Conservation (phyloP, 2,797 vertebrate species). For the Gadopsis marmoratus region DNA sequence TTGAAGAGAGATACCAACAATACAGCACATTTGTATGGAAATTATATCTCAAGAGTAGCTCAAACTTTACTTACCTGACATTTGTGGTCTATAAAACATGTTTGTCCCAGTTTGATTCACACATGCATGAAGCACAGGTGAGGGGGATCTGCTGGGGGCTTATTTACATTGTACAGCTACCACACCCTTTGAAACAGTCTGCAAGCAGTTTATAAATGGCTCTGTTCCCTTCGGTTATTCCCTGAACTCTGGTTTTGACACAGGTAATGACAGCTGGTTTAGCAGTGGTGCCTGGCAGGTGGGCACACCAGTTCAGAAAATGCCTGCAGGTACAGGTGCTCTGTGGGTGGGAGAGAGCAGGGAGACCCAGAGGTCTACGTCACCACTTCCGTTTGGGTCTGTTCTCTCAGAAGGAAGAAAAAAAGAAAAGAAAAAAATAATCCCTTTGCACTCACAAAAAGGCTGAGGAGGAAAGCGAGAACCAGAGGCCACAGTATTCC, state of each 20-base stretch:
- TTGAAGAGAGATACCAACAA: constrained; percentile 87
- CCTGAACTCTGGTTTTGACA: constrained; percentile 91
- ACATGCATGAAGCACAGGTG: constrained; percentile 89
- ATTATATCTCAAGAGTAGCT: constrained; percentile 85
- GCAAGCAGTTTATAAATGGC: constrained; percentile 90
- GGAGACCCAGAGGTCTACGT: constrained; percentile 67
- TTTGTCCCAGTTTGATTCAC: constrained; percentile 87
- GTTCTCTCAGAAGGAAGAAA: constrained; percentile 54
- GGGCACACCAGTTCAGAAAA: constrained; percentile 84
- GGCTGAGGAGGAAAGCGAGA: constrained; percentile 51
- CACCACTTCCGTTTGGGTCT: constrained; percentile 72
- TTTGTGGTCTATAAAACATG: constrained; percentile 89
- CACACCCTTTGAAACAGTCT: constrained; percentile 90
- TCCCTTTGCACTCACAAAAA: constrained; percentile 63
- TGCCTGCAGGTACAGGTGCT: constrained; percentile 82
- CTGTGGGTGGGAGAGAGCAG: constrained; percentile 70
- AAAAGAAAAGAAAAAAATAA: constrained; percentile 20
- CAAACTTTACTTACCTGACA: constrained; percentile 89
- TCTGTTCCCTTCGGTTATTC: constrained; percentile 91
- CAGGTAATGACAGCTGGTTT: constrained; percentile 89
- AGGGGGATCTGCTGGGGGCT: constrained; percentile 80
- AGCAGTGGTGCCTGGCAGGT: constrained; percentile 84
- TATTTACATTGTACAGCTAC: constrained; percentile 90
- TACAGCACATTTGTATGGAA: constrained; percentile 88
- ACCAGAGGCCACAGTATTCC: constrained; percentile 56